Percentiles rank a stretch among this genome's conserved stretches.
Conservation (phyloP, 2,797 vertebrate genomes). For the Brachymystax lenok region DNA sequence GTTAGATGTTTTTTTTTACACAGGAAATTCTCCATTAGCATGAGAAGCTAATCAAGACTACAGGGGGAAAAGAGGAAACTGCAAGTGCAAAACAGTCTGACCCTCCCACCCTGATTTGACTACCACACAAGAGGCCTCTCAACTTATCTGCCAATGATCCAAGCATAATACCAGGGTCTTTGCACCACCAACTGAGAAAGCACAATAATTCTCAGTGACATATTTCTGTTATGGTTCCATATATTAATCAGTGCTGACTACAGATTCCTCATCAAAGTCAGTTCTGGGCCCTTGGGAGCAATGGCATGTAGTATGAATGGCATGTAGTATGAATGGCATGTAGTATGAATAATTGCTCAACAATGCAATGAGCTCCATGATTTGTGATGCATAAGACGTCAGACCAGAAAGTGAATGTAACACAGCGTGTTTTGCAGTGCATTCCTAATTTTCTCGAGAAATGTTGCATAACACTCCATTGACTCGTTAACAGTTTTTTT, state of each 20-base stretch:
- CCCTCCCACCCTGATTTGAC: constrained; percentile 36
- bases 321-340: too few species aligned
- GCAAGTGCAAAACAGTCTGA: constrained; percentile 50
- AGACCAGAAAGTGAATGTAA: background rate
- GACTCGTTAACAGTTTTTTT: background rate
- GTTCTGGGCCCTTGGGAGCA: background rate
- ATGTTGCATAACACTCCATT: background rate
- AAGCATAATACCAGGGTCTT: background rate
- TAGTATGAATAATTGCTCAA: background rate
- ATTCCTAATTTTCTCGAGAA: background rate
- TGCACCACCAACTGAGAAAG: background rate
- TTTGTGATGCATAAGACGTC: background rate
- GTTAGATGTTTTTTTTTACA: constrained; percentile 46
- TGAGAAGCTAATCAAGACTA: constrained; percentile 65
- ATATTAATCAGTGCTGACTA: background rate
- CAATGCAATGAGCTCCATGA: constrained; percentile 5
- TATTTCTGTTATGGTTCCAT: background rate
- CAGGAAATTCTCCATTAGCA: constrained; percentile 77
- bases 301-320: too few species aligned
- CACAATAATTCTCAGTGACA: background rate
- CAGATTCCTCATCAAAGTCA: background rate
- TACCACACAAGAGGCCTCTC: constrained; percentile 2
- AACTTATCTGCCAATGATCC: too few species aligned
- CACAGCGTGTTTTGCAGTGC: background rate
- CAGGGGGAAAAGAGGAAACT: constrained; percentile 55